phyloP scores from a whole-genome alignment of 2,888 invertebrate genomes.

The Nephrocerus scutellatus region DNA sequence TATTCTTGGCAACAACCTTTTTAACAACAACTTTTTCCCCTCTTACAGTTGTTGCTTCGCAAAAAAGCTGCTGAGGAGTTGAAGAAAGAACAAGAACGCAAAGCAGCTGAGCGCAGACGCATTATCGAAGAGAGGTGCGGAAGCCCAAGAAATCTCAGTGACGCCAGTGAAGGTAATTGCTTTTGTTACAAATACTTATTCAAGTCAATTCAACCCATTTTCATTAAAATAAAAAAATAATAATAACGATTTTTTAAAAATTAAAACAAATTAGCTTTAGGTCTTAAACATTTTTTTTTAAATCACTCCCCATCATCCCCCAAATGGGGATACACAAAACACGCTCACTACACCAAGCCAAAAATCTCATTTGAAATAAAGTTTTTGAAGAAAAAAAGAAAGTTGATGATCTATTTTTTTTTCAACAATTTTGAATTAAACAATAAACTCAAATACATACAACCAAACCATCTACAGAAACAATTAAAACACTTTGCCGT shows the following conservation, averaged over 20 bases:
- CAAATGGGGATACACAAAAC: too few relatives aligned
- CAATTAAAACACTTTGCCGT: constrained; percentile 67
- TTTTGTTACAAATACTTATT: too few relatives aligned
- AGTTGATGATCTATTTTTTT: not conserved
- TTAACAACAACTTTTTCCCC: not conserved
- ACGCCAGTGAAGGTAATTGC: constrained; percentile 84
- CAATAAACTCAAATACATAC: not conserved
- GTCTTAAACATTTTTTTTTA: not conserved
- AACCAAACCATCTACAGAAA: constrained; percentile 54
- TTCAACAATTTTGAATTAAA: not conserved
- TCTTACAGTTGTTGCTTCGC: constrained; percentile 86
- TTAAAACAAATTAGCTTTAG: too few relatives aligned
- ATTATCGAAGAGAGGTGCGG: constrained; percentile 95
- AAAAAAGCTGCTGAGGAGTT: constrained; percentile 99
- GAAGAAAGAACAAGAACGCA: constrained; percentile 98
- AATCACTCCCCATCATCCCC: not conserved
- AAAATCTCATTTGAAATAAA: not conserved
- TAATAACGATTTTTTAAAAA: too few relatives aligned
- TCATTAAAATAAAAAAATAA: too few relatives aligned
- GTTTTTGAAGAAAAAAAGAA: not conserved
- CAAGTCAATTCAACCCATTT: too few relatives aligned
- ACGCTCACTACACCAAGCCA: too few relatives aligned
- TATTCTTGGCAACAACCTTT: not conserved
- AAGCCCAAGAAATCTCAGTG: constrained; percentile 82
- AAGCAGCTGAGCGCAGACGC: constrained; percentile 95